Conservation (phyloP, 2,113 vertebrate genomes). For the Nerophis lumbriciformis region DNA sequence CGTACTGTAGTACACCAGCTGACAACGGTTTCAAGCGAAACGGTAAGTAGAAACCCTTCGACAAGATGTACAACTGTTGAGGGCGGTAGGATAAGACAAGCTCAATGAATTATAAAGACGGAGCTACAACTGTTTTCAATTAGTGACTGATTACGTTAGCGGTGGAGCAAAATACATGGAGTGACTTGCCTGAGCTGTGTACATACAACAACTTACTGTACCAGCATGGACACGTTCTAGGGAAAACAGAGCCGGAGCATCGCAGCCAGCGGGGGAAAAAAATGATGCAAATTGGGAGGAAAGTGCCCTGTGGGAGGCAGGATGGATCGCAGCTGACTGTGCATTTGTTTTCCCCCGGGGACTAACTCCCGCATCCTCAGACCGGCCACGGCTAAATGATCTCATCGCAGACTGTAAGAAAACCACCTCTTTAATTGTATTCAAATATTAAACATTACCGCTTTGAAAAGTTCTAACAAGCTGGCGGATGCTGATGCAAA, state of each 20-base stretch:
- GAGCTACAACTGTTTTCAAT: neutral
- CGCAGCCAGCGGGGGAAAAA: neutral
- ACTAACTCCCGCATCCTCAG: conserved; percentile 23
- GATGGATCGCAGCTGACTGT: conserved; percentile 11
- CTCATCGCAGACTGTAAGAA: conserved; percentile 29
- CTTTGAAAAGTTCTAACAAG: conserved; percentile 41
- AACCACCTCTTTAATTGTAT: conserved; percentile 39
- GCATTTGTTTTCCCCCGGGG: conserved; percentile 22
- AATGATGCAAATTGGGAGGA: conserved; percentile 3
- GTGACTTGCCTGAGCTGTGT: neutral
- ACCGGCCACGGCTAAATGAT: conserved; percentile 28
- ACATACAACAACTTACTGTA: neutral
- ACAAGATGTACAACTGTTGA: neutral
- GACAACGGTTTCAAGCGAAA: neutral
- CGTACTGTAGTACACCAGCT: neutral
- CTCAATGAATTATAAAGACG: neutral
- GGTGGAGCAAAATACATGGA: neutral
- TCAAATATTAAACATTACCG: conserved; percentile 39
- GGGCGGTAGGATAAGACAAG: neutral
- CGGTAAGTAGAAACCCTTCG: neutral
- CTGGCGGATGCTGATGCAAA: conserved; percentile 57
- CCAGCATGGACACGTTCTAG: neutral
- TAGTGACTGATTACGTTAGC: conserved; percentile 1
- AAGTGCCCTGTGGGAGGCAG: conserved; percentile 1
- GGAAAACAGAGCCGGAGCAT: neutral